Evolutionary conservation across 2,888 invertebrate genomes (phyloP).

Genomic region (Miltochrista miniata): DNA sequence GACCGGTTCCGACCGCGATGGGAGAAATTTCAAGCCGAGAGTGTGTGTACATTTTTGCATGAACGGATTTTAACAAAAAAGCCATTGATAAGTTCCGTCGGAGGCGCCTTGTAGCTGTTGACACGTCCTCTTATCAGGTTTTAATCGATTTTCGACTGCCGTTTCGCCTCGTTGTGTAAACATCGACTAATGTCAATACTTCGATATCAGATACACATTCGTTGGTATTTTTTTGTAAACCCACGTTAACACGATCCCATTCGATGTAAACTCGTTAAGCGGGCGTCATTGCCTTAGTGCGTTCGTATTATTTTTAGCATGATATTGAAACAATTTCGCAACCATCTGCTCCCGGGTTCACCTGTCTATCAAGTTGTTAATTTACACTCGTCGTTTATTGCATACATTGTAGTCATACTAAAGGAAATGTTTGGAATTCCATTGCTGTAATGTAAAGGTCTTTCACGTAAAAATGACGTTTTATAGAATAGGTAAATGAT

Average conservation of each 20-base stretch:
- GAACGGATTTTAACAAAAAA: conserved; percentile 52
- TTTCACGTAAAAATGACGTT: conserved; percentile 43
- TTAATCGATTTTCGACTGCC: conserved; percentile 81
- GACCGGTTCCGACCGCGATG: conserved; percentile 42
- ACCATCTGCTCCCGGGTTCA: conserved; percentile 72
- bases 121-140: conserved; percentile 66
- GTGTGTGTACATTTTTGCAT: conserved; percentile 64
- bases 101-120: conserved; percentile 74
- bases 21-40: conserved; percentile 41
- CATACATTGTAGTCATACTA: conserved; percentile 60
- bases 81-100: conserved; percentile 62
- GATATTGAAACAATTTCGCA: conserved; percentile 73
- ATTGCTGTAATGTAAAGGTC: conserved; percentile 55
- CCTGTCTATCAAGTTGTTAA: conserved; percentile 78
- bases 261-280: conserved; percentile 47
- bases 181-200: conserved; percentile 75
- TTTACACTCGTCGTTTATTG: conserved; percentile 67
- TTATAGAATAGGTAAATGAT: conserved; percentile 14
- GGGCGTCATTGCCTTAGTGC: conserved; percentile 34
- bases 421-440: conserved; percentile 72
- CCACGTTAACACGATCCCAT: conserved; percentile 62
- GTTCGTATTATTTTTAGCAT: conserved; percentile 69
- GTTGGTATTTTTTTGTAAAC: conserved; percentile 66
- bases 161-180: conserved; percentile 80
- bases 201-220: conserved; percentile 74